Evolutionary conservation across 2,113 vertebrate genomes (phyloP).

Genomic region (Taxidea taxus): DNA sequence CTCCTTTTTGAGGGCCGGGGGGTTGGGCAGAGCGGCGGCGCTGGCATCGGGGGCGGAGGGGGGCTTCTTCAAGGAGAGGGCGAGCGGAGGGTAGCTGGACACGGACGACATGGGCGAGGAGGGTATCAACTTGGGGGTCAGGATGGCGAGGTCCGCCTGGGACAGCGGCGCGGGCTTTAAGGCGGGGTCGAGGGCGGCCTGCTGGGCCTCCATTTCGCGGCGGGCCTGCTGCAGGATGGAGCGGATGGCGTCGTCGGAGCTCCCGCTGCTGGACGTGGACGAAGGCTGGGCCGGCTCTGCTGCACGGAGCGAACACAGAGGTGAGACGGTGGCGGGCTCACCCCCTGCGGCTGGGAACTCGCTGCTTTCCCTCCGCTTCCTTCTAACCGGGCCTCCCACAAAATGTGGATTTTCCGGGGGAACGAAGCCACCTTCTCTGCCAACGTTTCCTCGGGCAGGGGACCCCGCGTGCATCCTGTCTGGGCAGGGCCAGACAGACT

Average conservation of each 20-base stretch:
- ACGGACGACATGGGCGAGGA: conserved; percentile 85
- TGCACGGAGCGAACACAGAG: conserved; percentile 68
- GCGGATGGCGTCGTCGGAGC: conserved; percentile 95
- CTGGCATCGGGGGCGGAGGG: conserved; percentile 83
- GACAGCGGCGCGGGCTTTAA: conserved; percentile 91
- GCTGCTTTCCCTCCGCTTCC: neutral
- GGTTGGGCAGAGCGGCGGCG: conserved; percentile 87
- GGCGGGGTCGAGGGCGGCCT: conserved; percentile 92
- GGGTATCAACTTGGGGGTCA: conserved; percentile 89
- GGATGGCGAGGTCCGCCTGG: conserved; percentile 89
- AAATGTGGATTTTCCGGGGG: neutral
- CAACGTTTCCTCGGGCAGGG: accelerated
- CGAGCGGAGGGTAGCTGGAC: conserved; percentile 90
- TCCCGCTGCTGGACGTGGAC: conserved; percentile 84
- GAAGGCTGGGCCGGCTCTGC: conserved; percentile 91
- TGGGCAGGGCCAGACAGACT: neutral
- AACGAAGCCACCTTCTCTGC: neutral
- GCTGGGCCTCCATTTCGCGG: conserved; percentile 96
- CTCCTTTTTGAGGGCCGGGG: conserved; percentile 90
- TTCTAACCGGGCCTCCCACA: neutral
- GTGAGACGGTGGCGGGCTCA: neutral
- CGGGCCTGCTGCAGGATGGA: conserved; percentile 97
- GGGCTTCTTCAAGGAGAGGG: conserved; percentile 93
- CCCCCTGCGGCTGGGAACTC: accelerated
- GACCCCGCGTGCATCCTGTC: neutral